Conservation (phyloP, 2,113 vertebrate genomes). For the Ptilonorhynchus violaceus region DNA sequence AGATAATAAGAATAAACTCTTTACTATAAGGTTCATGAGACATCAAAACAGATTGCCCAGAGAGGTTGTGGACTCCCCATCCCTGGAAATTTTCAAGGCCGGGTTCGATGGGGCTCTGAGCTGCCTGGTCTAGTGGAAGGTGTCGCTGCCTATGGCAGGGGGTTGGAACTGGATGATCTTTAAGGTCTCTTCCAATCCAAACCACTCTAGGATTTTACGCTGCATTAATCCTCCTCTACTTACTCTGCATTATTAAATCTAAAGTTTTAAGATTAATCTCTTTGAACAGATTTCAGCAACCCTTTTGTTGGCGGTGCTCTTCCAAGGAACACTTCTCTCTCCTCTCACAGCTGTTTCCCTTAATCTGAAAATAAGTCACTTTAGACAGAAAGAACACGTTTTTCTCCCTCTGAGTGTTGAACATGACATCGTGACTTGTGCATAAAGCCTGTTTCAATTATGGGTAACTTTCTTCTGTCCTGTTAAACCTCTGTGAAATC, state of each 20-base stretch:
- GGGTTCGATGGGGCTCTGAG: background rate
- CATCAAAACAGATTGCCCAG: no score
- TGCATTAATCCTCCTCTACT: background rate
- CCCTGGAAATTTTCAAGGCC: background rate
- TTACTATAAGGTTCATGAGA: background rate
- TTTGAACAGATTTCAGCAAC: background rate
- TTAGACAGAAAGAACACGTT: background rate
- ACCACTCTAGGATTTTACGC: background rate
- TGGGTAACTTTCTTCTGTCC: background rate
- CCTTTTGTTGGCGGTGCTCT: fast-evolving
- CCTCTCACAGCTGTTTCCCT: background rate
- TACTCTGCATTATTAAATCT: background rate
- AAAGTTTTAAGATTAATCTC: background rate
- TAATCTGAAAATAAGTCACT: conserved; percentile 25
- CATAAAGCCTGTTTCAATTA: conserved; percentile 16
- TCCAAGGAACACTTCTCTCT: background rate
- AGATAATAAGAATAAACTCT: background rate
- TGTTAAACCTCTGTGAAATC: conserved; percentile 30
- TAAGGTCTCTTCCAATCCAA: background rate
- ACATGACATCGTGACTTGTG: background rate
- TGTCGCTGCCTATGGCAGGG: background rate
- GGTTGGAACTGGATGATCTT: background rate
- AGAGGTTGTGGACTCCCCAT: background rate
- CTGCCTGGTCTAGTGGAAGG: background rate
- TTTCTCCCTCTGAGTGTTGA: background rate